Conservation (phyloP, 1,140 invertebrate species). For the Homalodisca vitripennis region DNA sequence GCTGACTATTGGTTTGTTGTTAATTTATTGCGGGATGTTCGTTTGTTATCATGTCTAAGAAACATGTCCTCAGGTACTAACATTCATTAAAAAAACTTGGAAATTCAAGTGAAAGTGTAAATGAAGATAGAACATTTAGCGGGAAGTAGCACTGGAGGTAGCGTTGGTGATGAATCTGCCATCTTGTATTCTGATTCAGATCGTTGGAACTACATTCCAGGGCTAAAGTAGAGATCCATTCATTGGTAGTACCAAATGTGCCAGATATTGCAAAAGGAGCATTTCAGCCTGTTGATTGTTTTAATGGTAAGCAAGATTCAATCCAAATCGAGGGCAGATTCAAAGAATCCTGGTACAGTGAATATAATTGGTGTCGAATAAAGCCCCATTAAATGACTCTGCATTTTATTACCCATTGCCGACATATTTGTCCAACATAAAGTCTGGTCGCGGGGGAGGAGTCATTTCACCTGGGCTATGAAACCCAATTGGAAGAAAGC, state of each 20-base stretch:
- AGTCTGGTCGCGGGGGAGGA: neutral
- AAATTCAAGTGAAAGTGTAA: neutral
- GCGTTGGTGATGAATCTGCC: neutral
- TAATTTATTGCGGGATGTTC: neutral
- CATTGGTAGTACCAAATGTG: neutral
- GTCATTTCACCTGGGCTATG: neutral
- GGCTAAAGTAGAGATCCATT: neutral
- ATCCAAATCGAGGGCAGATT: conserved; percentile 2
- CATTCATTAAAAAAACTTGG: neutral
- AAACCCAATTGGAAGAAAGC: conserved; percentile 17
- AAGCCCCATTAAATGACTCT: conserved; percentile 1
- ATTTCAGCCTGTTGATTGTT: neutral
- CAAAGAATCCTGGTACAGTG: conserved; percentile 16
- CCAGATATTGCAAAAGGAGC: neutral
- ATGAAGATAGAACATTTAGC: neutral
- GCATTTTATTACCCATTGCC: conserved; percentile 8
- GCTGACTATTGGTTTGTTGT: neutral
- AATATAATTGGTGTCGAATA: conserved; percentile 6
- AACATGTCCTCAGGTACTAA: neutral
- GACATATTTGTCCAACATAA: conserved; percentile 1
- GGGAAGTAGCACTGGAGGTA: neutral
- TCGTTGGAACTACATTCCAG: neutral
- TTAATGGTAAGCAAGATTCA: neutral
- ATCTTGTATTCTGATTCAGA: neutral
- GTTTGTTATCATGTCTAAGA: neutral